A percentile compares a stretch with the other conserved stretches of the same genome.
Evolutionary conservation across 2,113 vertebrate genomes (phyloP).

Genomic region (Sylvietta virens): DNA sequence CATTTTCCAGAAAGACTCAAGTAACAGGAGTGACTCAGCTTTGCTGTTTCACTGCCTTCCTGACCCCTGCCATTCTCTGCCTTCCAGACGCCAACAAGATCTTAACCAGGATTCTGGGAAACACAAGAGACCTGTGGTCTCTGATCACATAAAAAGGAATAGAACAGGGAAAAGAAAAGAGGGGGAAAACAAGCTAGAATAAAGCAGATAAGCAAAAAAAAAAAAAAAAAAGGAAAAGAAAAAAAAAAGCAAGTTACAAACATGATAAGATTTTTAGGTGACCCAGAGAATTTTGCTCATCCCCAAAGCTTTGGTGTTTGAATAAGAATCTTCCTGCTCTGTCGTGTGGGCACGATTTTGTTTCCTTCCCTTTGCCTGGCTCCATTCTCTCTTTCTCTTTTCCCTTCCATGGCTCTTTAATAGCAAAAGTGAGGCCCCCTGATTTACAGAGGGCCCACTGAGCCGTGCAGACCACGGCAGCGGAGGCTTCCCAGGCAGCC

Average conservation of each 20-base stretch:
- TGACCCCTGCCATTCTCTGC: background rate
- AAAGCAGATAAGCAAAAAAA: background rate
- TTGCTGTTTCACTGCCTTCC: background rate
- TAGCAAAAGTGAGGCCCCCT: background rate
- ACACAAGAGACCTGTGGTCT: background rate
- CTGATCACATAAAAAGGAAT: background rate
- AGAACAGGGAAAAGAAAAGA: background rate
- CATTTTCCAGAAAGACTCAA: background rate
- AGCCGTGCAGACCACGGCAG: fast-evolving
- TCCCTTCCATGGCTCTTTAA: background rate
- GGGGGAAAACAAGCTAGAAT: background rate
- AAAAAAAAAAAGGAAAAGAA: too few relatives aligned
- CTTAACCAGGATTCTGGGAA: background rate
- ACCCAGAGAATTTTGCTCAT: background rate
- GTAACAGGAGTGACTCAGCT: background rate
- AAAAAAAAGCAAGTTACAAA: background rate
- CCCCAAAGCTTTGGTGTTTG: background rate
- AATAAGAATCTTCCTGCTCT: background rate
- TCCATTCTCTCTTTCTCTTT: background rate
- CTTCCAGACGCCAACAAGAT: background rate
- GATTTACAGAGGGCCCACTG: background rate
- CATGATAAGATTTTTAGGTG: background rate
- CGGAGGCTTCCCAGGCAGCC: background rate
- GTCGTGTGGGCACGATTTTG: background rate
- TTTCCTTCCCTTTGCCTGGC: background rate